Conservation (phyloP, 30 jellyfish, hydroid and myxozoan genomes). For the Clytia hemisphaerica region DNA sequence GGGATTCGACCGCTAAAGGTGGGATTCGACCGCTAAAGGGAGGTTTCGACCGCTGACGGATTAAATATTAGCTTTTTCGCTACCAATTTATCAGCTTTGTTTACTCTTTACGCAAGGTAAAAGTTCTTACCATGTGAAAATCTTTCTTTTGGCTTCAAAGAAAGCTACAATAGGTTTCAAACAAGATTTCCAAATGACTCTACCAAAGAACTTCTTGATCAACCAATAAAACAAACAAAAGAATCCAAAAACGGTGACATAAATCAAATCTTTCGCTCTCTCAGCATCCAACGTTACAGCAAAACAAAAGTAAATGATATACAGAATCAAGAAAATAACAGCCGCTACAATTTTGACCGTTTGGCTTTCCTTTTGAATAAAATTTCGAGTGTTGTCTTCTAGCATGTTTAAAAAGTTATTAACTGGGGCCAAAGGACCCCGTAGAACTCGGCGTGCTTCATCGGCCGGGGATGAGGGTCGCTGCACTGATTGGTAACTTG, state of each 20-base stretch:
- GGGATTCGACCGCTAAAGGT: no score
- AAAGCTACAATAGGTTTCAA: slow-evolving; percentile 60
- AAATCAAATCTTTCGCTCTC: slow-evolving; percentile 63
- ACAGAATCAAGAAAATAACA: slow-evolving; percentile 28
- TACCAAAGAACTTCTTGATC: slow-evolving; percentile 62
- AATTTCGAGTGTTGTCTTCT: neutral
- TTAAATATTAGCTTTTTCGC: no score
- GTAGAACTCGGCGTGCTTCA: neutral
- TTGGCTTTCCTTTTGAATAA: neutral
- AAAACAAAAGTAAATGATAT: slow-evolving; percentile 45
- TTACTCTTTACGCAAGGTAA: no score
- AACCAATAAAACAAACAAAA: slow-evolving; percentile 74
- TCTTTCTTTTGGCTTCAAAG: no score
- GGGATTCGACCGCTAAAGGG: no score
- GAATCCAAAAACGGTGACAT: slow-evolving; percentile 57
- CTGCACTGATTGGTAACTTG: neutral
- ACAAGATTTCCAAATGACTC: slow-evolving; percentile 23
- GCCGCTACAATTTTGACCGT: slow-evolving; percentile 3
- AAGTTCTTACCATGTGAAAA: no score
- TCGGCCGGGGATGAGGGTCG: no score
- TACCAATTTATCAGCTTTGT: no score
- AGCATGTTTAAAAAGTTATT: slow-evolving; percentile 1
- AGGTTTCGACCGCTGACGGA: no score
- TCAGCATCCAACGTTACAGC: slow-evolving; percentile 47
- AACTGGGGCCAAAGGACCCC: slow-evolving; percentile 33